A percentile compares a stretch with the other conserved stretches of the same genome.
These are phyloP conservation scores for Puma concolor DNA, from an alignment of 2,113 vertebrate species.

Conservation along the genomic window DNA sequence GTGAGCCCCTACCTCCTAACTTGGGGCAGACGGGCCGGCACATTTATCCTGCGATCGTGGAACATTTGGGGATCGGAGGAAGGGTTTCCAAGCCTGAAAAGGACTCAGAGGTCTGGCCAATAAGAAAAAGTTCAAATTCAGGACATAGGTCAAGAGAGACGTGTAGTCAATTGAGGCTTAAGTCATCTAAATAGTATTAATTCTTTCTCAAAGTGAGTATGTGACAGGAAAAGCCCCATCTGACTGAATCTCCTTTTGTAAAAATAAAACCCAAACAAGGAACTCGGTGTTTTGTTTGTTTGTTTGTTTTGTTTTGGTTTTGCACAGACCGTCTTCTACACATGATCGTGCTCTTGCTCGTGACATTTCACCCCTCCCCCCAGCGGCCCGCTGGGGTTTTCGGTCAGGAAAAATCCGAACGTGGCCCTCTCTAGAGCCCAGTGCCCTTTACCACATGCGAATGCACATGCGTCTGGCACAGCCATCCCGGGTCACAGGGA, in stretches of 20 bases:
- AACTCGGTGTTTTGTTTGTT: neutral
- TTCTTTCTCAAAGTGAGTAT: conserved; percentile 43
- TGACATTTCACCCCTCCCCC: neutral
- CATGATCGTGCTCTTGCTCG: neutral
- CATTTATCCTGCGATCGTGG: conserved; percentile 50
- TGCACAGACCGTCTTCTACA: neutral
- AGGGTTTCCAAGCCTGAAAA: neutral
- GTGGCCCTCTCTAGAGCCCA: neutral
- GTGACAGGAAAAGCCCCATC: neutral
- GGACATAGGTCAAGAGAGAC: neutral
- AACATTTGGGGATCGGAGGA: conserved; percentile 64
- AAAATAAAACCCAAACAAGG: neutral
- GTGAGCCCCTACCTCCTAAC: neutral
- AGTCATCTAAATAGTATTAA: conserved; percentile 55
- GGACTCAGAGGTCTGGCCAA: conserved; percentile 27
- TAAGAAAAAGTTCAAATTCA: neutral
- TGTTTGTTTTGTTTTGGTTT: neutral
- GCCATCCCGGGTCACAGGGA: fast-evolving
- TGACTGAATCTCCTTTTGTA: conserved; percentile 4
- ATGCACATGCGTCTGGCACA: neutral
- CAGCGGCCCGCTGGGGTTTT: neutral
- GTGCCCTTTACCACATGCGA: neutral
- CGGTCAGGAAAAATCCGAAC: neutral
- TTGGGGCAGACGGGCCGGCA: conserved; percentile 2
- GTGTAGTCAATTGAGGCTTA: neutral